These are phyloP conservation scores for Euzophera pinguis DNA, from an alignment of 2,888 invertebrate genomes.

Conservation along the genomic window DNA sequence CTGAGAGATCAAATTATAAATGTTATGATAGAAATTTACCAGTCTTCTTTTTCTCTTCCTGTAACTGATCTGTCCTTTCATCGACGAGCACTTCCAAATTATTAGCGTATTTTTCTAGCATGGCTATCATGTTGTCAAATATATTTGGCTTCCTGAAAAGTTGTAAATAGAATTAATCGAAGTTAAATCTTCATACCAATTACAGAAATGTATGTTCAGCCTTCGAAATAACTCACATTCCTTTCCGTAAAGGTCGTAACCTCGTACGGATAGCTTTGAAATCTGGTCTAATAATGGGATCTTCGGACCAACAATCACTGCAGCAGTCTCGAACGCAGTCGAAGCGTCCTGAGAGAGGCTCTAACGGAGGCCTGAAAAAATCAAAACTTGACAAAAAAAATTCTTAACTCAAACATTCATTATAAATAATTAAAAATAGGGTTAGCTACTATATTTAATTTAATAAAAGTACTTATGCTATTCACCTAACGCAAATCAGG, in stretches of 20 bases:
- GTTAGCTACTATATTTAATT: no score
- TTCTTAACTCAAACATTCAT: no score
- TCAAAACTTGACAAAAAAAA: neutral
- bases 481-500: no score
- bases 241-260: constrained; percentile 90
- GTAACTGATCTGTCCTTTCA: constrained; percentile 94
- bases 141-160: constrained; percentile 92
- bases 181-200: neutral
- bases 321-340: constrained; percentile 92
- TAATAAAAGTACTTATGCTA: no score
- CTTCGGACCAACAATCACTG: constrained; percentile 93
- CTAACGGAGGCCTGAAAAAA: constrained; percentile 85
- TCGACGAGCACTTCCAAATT: constrained; percentile 96
- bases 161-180: neutral
- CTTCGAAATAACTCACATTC: constrained; percentile 84
- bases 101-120: constrained; percentile 98
- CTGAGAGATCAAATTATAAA: no score
- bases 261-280: constrained; percentile 89
- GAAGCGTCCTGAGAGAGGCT: constrained; percentile 88
- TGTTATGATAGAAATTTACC: constrained; percentile 68
- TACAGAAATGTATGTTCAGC: no score
- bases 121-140: constrained; percentile 98
- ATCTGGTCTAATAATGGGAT: constrained; percentile 89
- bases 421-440: no score
- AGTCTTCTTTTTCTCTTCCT: constrained; percentile 98